Conservation (phyloP, 2,888 invertebrate genomes). For the Ceriagrion tenellum region DNA sequence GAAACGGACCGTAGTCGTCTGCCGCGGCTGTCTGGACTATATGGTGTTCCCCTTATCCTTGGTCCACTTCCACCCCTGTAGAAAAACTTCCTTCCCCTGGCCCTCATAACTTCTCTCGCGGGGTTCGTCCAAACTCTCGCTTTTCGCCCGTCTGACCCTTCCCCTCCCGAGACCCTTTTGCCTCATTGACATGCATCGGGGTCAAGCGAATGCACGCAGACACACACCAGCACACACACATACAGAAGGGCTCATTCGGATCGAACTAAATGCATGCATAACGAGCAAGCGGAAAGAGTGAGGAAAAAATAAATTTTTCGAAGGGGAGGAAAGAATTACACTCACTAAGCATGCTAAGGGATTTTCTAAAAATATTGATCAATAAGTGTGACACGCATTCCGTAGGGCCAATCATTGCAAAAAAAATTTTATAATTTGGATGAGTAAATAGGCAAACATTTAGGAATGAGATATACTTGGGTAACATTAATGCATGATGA, state of each 20-base stretch:
- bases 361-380: background rate
- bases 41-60: background rate
- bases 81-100: background rate
- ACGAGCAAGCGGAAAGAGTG: background rate
- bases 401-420: too few species aligned
- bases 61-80: background rate
- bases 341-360: background rate
- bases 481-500: too few species aligned
- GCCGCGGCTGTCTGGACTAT: background rate
- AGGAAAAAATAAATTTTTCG: background rate
- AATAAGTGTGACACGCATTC: background rate
- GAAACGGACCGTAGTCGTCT: background rate
- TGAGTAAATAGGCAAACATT: too few species aligned
- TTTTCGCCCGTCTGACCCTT: background rate
- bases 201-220: conserved; percentile 8
- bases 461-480: too few species aligned
- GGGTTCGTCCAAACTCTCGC: background rate
- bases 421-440: too few species aligned
- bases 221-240: background rate
- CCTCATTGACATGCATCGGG: background rate
- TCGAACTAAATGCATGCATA: conserved; percentile 24
- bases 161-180: background rate
- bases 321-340: background rate
- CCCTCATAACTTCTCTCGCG: background rate
- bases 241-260: background rate